Evolutionary conservation across 2,888 invertebrate genomes (phyloP), one percentile per base, ranked within the genome.

Genomic region (Aethes cnicana): DNA sequence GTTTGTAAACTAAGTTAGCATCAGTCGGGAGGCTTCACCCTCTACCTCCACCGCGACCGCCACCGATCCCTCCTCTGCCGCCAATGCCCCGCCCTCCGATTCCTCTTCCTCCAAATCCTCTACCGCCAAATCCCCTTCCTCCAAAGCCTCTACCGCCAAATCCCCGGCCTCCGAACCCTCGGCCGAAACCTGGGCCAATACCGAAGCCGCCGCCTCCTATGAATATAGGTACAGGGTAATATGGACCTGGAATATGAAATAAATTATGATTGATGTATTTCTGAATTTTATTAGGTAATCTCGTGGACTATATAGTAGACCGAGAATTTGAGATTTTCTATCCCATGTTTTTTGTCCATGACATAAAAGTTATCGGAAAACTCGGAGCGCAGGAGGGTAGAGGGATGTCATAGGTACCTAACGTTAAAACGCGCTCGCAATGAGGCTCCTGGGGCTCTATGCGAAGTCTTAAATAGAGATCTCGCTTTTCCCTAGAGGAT

Each of bases 191-290:
- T 18, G 33, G 44, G 2, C 43, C 43, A 12, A 36, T 17, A 16
- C 48, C 48, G 11, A 50, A 36, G 16, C 46, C 46, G 2, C 50
- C 47, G 9, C 48, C 50, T 4, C 50, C 44, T 11, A 52, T 2
- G n/a, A 52, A 16, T 1, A 52, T 26, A 2, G 50, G 50, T 16
- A 52, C 25, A 8, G 52, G 52, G 39, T 46, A 52, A 11, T 46
- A 46, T 1, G 39, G 37, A 1, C 52, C 50, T 50, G 50, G 8
- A 44, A 50, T 16, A 5, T 4, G n/a, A 9, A 9, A 18, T 16
- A 16, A 16, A 33, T n/a, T 18, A 3, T 5, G 17, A 18, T 5
- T 35, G 8, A 4, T 8, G 8, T 6, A n/a, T 23, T 23, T 6
- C 23, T 4, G 28, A 11, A 9, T 12, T 4, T 9, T 12, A 28